Conservation (phyloP, 2,797 vertebrate species). For the Trichosurus vulpecula region DNA sequence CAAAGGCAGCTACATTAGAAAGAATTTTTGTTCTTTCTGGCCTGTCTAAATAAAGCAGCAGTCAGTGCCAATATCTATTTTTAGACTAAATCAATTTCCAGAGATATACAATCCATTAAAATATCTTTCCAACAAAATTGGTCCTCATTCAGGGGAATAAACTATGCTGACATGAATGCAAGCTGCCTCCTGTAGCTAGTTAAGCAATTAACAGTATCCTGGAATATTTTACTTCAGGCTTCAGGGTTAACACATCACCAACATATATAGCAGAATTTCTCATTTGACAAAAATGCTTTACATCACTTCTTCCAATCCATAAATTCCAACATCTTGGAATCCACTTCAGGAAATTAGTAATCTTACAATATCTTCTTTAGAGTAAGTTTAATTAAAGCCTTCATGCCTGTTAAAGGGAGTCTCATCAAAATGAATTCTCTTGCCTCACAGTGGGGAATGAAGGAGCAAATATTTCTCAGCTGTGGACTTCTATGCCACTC, state of each 20-base stretch:
- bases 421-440: not conserved
- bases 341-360: not conserved
- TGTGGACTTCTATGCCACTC: accelerated
- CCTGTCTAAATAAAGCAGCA: constrained; percentile 62
- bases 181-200: not conserved
- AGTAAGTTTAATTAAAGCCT: not conserved
- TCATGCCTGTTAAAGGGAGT: not conserved
- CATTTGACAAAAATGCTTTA: accelerated
- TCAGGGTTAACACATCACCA: not conserved
- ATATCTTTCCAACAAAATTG: constrained; percentile 17
- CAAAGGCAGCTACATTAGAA: constrained; percentile 32
- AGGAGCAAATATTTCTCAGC: not conserved
- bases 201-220: not conserved
- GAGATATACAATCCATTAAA: constrained; percentile 40
- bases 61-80: constrained; percentile 21
- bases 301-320: not conserved
- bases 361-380: not conserved
- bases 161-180: not conserved
- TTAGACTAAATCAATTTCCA: constrained; percentile 53
- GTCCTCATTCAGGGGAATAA: not conserved
- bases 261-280: not conserved
- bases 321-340: not conserved
- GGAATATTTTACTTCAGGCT: not conserved
- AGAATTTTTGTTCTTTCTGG: not conserved
- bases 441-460: not conserved